These are phyloP conservation scores for Pammene fasciana DNA, from an alignment of 2,888 invertebrate genomes.

Conservation along the genomic window DNA sequence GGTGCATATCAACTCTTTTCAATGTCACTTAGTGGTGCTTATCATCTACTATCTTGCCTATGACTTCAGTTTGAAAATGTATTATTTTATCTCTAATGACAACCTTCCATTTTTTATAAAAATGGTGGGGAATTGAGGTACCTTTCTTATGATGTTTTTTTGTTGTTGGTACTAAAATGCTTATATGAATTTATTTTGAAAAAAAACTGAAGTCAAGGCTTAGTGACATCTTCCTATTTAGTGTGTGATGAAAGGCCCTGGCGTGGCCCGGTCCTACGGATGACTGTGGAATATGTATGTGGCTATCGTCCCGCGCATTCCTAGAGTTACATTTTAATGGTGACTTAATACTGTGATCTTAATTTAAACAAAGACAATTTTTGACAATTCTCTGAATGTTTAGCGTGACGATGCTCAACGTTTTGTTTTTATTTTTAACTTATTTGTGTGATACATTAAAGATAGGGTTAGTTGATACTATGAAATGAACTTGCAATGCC, in stretches of 20 bases:
- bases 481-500: conserved; percentile 72
- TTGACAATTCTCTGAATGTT: conserved; percentile 77
- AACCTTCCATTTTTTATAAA: conserved; percentile 49
- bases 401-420: conserved; percentile 69
- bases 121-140: conserved; percentile 48
- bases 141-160: conserved; percentile 47
- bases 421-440: conserved; percentile 71
- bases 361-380: conserved; percentile 80
- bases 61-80: conserved; percentile 59
- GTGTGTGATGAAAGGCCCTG: conserved; percentile 57
- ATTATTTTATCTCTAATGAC: conserved; percentile 48
- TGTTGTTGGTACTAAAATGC: conserved; percentile 46
- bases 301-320: conserved; percentile 74
- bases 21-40: conserved; percentile 61
- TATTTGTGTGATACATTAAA: conserved; percentile 76
- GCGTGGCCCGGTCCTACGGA: conserved; percentile 69
- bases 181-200: conserved; percentile 45
- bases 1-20: conserved; percentile 63
- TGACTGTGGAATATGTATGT: conserved; percentile 82
- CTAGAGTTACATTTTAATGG: conserved; percentile 76
- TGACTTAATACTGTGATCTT: conserved; percentile 84
- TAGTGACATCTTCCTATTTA: conserved; percentile 66
- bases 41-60: conserved; percentile 54
- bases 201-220: conserved; percentile 61
- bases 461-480: conserved; percentile 71